These are phyloP conservation scores for Tenebrosternarchus preto DNA, from an alignment of 2,113 vertebrate genomes.

Conservation along the genomic window DNA sequence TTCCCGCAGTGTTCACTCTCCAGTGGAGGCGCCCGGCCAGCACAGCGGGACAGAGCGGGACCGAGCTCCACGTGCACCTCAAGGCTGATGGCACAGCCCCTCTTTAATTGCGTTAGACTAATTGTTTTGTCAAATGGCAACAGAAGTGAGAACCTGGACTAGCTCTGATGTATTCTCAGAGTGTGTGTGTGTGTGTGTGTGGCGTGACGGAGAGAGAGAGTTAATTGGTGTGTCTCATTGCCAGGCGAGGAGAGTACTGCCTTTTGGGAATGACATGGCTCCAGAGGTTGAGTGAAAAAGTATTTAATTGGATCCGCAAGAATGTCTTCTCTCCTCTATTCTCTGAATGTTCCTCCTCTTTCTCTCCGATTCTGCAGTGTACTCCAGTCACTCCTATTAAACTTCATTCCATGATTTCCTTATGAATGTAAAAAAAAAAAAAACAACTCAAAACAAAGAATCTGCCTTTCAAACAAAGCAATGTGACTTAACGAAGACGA, in stretches of 20 bases:
- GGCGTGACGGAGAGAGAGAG: slow-evolving; percentile 14
- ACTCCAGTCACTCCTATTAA: neutral
- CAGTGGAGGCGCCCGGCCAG: slow-evolving; percentile 32
- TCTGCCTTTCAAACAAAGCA: neutral
- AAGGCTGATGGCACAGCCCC: slow-evolving; percentile 4
- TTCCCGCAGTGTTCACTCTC: too few relatives aligned
- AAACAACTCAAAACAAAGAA: neutral
- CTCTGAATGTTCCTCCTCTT: neutral
- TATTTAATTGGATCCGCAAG: slow-evolving; percentile 63
- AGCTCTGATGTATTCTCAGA: slow-evolving; percentile 46
- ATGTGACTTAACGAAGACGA: neutral
- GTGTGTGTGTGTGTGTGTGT: slow-evolving; percentile 34
- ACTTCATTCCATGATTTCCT: slow-evolving; percentile 23
- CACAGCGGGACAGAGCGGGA: too few relatives aligned
- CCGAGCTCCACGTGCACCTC: neutral
- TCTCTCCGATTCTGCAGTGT: neutral
- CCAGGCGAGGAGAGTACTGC: slow-evolving; percentile 40
- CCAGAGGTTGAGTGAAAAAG: slow-evolving; percentile 57
- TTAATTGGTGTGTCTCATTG: slow-evolving; percentile 58
- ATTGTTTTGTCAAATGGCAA: slow-evolving; percentile 52
- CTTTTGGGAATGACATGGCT: slow-evolving; percentile 59
- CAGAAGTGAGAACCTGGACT: slow-evolving; percentile 33
- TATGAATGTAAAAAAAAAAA: neutral
- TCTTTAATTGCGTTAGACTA: slow-evolving; percentile 33
- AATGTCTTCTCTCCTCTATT: slow-evolving; percentile 11